Evolutionary conservation across 1,140 invertebrate species (phyloP), one percentile per base, ranked within the genome.

Genomic region (Pemphigus obesinymphae): DNA sequence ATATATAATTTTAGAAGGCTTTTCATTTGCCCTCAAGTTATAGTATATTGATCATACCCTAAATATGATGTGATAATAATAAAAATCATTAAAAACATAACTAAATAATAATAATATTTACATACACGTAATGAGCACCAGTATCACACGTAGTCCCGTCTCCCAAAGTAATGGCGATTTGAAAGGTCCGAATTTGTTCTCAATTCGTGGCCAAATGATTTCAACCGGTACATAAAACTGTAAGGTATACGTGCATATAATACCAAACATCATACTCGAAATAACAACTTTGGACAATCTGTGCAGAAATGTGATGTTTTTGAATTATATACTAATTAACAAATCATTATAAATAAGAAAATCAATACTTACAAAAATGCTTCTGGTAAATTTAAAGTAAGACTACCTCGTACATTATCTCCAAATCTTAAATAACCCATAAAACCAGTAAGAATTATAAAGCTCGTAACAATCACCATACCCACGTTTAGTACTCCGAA

Each of bases 151-250:
- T 17, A 78, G n/a, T 10, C 50, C 73, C 3, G 11, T 58, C 4
- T 78, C 73, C 50, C 73, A 78, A 7, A 78, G 31, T 58, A 78
- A 26, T 11, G 48, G 50, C 5, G 73, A 55, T 55, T 8, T 78
- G n/a, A 78, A 78, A 8, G 73, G 73, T 3, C 73, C 73, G 4
- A 58, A 78, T 40, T 31, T 58, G 20, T 63, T 61, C 3, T 61
- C 31, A 11, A 82, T 83, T 53, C 83, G 83, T 7, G 82, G 82
- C 83, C 84, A 84, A 73, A 97, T 93, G 76, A 99, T 96, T 84
- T 94, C 93, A 88, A 97, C 93, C 0, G 97, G 96, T 0, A 99
- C 96, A 87, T 98, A 99, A 86, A 98, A 95, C 87, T 99, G 97
- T 15, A 99, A 89, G 55, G 93, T 93, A 87, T 97, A 98, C 0